Evolutionary conservation across 2,797 vertebrate species (phyloP), one percentile per base, ranked within the genome.

Genomic region (Fundulus diaphanus): DNA sequence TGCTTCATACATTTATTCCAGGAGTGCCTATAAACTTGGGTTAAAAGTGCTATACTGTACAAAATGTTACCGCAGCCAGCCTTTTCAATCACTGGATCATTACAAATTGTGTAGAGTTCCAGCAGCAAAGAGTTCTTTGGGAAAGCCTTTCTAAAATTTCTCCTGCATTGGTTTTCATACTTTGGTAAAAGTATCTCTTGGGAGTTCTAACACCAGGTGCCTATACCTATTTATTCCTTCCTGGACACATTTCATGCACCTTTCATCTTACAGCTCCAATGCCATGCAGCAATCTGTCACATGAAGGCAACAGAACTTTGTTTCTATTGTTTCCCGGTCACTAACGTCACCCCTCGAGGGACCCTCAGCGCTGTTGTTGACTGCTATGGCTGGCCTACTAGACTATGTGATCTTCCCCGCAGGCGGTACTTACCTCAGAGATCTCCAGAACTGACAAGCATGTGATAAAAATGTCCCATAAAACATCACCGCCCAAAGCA

Each of bases 381-480:
- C 76, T 82, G 42, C 27, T 8, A 27, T 29, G 74, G 51, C 70
- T 78, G 57, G 57, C 71, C 82, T 6, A 40, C 78, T 76, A 81
- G 67, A 73, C 70, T 76, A 82, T 88, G 81, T 84, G 85, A 91
- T 91, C 81, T 81, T 80, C 77, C 85, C 89, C 69, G 15, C 82
- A 82, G 89, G 89, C 80, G 3, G 75, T 79, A 70, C 85, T 86
- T 74, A 73, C 77, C 76, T 71, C 71, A 63, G 63, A 52, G 54
- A 68, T 82, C 79, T 87, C 77, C 74, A 73, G 13, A 82, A 80
- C 73, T 85, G 87, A 89, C 87, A 88, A 84, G 75, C 78, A 80
- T 73, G 75, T 88, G 89, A 92, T 88, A 84, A 85, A 92, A 88
- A 79, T 11, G 72, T 79, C 77, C 77, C n/a, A 33, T 37, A 68